Percentiles rank a stretch among this genome's conserved stretches.
Evolutionary conservation across 2,797 vertebrate species (phyloP).

Genomic region (Enteromius anoplus): DNA sequence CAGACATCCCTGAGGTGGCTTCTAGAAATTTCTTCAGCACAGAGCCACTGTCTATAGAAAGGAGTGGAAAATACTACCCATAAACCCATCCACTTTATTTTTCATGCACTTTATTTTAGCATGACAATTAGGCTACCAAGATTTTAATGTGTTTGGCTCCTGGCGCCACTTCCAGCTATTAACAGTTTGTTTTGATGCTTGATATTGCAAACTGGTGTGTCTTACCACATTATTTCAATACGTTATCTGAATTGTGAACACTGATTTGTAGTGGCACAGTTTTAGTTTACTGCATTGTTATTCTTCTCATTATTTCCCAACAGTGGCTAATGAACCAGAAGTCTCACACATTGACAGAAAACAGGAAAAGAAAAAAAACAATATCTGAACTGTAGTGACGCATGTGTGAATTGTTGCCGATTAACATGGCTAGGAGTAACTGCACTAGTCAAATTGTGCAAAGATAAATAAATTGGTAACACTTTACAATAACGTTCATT

Average conservation of each 20-base stretch:
- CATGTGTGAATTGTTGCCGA: background rate
- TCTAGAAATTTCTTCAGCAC: constrained; percentile 90
- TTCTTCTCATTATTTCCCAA: too few species aligned
- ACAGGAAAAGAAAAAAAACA: too few species aligned
- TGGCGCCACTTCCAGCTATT: background rate
- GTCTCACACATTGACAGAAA: too few species aligned
- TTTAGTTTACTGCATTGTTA: background rate
- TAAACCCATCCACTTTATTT: background rate
- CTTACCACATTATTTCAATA: background rate
- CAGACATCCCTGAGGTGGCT: constrained; percentile 84
- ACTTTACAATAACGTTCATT: too few species aligned
- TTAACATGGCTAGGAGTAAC: background rate
- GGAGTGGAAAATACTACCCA: background rate
- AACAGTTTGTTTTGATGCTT: background rate
- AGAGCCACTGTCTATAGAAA: constrained; percentile 75
- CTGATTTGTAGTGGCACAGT: background rate
- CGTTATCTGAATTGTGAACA: background rate
- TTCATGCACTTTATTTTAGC: background rate
- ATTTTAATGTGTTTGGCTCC: background rate
- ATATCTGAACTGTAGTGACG: background rate
- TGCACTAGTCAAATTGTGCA: background rate
- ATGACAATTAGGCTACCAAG: background rate
- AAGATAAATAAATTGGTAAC: background rate
- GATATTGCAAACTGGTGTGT: background rate
- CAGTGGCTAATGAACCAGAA: too few species aligned